A percentile compares a stretch with the other conserved stretches of the same genome.
Evolutionary conservation across 2,888 invertebrate genomes (phyloP).

Genomic region (Ceratothoa steindachneri): DNA sequence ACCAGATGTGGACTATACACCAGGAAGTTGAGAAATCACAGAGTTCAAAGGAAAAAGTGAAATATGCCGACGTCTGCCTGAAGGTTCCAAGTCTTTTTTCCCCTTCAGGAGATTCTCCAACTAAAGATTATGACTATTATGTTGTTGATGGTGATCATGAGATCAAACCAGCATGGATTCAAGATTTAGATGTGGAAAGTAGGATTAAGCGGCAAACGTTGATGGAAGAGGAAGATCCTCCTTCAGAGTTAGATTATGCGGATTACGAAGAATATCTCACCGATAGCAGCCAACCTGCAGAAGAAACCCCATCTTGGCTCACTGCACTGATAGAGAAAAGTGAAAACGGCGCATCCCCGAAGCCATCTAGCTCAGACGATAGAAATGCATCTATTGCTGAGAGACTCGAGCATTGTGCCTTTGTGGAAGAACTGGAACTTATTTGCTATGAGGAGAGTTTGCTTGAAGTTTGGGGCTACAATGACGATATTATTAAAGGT

Average conservation of each 20-base stretch:
- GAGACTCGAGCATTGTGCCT: neutral
- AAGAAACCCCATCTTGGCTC: neutral
- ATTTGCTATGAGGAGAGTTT: conserved; percentile 63
- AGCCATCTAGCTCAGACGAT: neutral
- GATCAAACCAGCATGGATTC: neutral
- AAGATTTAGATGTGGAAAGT: neutral
- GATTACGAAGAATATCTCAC: neutral
- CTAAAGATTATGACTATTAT: neutral
- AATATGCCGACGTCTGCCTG: neutral
- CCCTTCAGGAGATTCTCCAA: neutral
- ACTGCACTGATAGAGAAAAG: neutral
- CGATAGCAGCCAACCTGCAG: neutral
- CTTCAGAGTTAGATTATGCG: neutral
- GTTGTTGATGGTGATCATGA: too few relatives aligned
- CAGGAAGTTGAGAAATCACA: neutral
- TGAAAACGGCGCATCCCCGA: neutral
- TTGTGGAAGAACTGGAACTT: conserved; percentile 8
- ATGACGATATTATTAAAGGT: conserved; percentile 57
- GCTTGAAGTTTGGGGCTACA: conserved; percentile 67
- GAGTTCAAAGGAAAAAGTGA: neutral
- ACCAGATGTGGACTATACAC: conserved; percentile 6
- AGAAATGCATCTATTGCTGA: neutral
- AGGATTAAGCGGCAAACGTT: neutral
- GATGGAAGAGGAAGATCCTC: neutral
- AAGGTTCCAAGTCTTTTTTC: neutral